A percentile compares a stretch with the other conserved stretches of the same genome.
Conservation (phyloP, 1,140 invertebrate species). For the Heliconius eleuchia region DNA sequence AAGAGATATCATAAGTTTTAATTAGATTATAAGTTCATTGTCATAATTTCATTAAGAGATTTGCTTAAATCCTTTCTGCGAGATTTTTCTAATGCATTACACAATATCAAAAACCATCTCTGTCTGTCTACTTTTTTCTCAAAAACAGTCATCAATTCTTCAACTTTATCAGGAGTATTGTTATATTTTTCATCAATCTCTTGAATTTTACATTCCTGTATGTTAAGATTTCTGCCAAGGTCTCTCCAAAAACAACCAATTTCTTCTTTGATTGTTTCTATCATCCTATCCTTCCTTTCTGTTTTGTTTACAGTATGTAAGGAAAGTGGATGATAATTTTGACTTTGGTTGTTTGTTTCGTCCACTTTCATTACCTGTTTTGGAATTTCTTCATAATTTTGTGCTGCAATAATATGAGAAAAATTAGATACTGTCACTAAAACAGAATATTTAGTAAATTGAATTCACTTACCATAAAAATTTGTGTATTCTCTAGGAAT, state of each 20-base stretch:
- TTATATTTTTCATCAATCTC: slow-evolving; percentile 66
- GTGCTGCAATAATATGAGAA: neutral
- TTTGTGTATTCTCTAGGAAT: slow-evolving; percentile 44
- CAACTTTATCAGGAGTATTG: slow-evolving; percentile 46
- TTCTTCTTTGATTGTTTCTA: slow-evolving; percentile 63
- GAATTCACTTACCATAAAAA: slow-evolving; percentile 56
- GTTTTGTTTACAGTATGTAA: slow-evolving; percentile 41
- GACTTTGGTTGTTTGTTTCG: slow-evolving; percentile 37
- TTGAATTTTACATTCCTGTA: slow-evolving; percentile 80
- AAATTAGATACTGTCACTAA: neutral
- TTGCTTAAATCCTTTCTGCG: slow-evolving; percentile 61
- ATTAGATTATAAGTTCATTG: slow-evolving; percentile 57
- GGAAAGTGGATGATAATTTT: slow-evolving; percentile 41
- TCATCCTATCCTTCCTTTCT: slow-evolving; percentile 59
- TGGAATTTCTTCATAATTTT: slow-evolving; percentile 5
- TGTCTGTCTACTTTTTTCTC: slow-evolving; percentile 59
- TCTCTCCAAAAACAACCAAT: slow-evolving; percentile 82
- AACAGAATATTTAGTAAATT: neutral
- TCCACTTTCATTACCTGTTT: neutral
- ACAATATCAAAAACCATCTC: slow-evolving; percentile 66
- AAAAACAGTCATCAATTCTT: slow-evolving; percentile 52
- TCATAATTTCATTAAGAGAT: slow-evolving; percentile 58
- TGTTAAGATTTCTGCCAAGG: slow-evolving; percentile 78
- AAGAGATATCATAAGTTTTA: neutral
- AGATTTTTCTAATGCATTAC: slow-evolving; percentile 63